These are phyloP conservation scores for Perdita meconis DNA, from an alignment of 2,888 invertebrate genomes.

Conservation along the genomic window DNA sequence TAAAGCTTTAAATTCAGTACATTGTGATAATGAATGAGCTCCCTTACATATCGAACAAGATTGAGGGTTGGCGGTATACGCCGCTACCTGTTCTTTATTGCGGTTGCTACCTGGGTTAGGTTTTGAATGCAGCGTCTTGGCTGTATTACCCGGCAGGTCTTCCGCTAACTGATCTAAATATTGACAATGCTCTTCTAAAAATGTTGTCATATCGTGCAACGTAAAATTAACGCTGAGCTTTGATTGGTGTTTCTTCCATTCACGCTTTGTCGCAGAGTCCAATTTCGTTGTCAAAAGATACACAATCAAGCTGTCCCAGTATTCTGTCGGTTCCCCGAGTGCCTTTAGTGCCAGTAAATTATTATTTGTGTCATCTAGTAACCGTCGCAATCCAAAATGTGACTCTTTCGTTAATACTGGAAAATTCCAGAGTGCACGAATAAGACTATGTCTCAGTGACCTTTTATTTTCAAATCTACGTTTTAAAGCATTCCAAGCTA, in stretches of 20 bases:
- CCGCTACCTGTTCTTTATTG: background rate
- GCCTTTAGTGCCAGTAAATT: background rate
- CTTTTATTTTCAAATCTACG: background rate
- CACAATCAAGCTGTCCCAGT: background rate
- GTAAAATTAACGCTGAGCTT: background rate
- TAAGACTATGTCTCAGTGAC: background rate
- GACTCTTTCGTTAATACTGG: background rate
- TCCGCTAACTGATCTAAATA: background rate
- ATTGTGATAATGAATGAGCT: background rate
- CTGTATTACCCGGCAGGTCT: background rate
- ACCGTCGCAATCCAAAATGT: background rate
- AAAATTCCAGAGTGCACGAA: background rate
- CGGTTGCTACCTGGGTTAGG: background rate
- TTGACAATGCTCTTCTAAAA: slow-evolving; percentile 1
- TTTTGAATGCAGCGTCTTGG: background rate
- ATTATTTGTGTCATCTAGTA: background rate
- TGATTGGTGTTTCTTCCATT: background rate
- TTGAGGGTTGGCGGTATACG: background rate
- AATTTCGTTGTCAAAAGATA: background rate
- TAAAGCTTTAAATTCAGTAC: background rate
- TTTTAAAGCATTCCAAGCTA: slow-evolving; percentile 1
- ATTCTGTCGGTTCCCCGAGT: background rate
- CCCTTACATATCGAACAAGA: background rate
- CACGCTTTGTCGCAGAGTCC: background rate
- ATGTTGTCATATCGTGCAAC: background rate